Percentiles rank a stretch among this genome's conserved stretches.
Evolutionary conservation across 2,888 invertebrate species (phyloP).

Genomic region (Dynastes tityus): DNA sequence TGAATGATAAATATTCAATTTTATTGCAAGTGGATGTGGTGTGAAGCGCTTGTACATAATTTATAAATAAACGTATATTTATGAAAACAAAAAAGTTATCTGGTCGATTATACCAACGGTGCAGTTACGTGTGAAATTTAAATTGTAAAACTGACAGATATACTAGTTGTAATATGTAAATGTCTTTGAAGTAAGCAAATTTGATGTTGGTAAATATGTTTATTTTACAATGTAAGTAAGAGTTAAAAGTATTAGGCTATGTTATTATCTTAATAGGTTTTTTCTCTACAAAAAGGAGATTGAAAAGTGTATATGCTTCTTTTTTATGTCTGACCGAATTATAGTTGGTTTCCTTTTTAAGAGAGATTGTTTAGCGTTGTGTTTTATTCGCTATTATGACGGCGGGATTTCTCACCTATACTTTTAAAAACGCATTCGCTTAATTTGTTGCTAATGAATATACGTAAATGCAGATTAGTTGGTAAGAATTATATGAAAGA

Average conservation of each 20-base stretch:
- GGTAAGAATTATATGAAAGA: conserved; percentile 61
- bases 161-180: conserved; percentile 66
- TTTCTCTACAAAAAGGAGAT: conserved; percentile 64
- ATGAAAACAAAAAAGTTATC: conserved; percentile 53
- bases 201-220: conserved; percentile 62
- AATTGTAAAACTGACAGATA: conserved; percentile 62
- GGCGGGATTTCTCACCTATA: conserved; percentile 66
- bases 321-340: conserved; percentile 52
- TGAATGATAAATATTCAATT: conserved; percentile 59
- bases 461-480: conserved; percentile 55
- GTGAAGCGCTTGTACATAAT: conserved; percentile 59
- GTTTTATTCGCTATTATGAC: conserved; percentile 69
- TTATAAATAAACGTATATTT: conserved; percentile 57
- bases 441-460: conserved; percentile 61
- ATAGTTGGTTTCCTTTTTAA: conserved; percentile 65
- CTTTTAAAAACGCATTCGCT: conserved; percentile 64
- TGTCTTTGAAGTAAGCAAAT: conserved; percentile 67
- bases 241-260: conserved; percentile 76
- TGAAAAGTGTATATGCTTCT: conserved; percentile 46
- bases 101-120: conserved; percentile 54
- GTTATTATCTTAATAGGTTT: conserved; percentile 71
- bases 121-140: conserved; percentile 63
- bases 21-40: conserved; percentile 56
- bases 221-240: conserved; percentile 60
- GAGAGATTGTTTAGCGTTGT: conserved; percentile 64